Conservation (phyloP, 1,140 invertebrate genomes). For the Sycobia sp. region DNA sequence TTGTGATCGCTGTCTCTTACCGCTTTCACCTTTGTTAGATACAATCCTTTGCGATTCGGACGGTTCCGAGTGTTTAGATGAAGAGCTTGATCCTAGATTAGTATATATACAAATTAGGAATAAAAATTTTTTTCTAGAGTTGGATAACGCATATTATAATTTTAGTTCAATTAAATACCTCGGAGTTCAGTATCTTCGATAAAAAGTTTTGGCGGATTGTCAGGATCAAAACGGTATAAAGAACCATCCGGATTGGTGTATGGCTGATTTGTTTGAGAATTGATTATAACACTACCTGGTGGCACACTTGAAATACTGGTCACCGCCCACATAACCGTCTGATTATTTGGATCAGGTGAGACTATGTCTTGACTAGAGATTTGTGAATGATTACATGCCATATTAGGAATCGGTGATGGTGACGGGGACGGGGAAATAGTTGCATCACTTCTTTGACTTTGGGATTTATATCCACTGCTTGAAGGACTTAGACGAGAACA, state of each 20-base stretch:
- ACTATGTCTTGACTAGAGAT: conserved; percentile 55
- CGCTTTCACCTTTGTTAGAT: conserved; percentile 2
- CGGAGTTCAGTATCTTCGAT: conserved; percentile 43
- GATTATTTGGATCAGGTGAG: conserved; percentile 43
- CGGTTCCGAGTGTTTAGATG: conserved; percentile 21
- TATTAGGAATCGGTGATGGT: conserved; percentile 68
- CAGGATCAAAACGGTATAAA: conserved; percentile 76
- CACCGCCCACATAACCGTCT: conserved; percentile 80
- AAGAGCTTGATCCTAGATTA: conserved; percentile 3
- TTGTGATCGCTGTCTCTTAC: conserved; percentile 41
- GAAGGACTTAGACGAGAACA: conserved; percentile 79
- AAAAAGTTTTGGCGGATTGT: conserved; percentile 67
- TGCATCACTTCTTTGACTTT: conserved; percentile 74
- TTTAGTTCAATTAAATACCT: conserved; percentile 1
- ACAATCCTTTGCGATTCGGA: not conserved
- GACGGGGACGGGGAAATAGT: conserved; percentile 68
- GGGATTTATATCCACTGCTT: conserved; percentile 79
- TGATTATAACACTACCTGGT: conserved; percentile 82
- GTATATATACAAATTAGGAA: too few relatives aligned
- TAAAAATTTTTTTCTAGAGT: too few relatives aligned
- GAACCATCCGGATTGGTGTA: conserved; percentile 60
- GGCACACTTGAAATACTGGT: conserved; percentile 82
- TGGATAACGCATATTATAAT: not conserved
- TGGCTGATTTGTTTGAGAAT: conserved; percentile 71
- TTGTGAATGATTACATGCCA: conserved; percentile 54